phyloP scores from a whole-genome alignment of 2,888 invertebrate genomes.

The Drosophila stalkeri region DNA sequence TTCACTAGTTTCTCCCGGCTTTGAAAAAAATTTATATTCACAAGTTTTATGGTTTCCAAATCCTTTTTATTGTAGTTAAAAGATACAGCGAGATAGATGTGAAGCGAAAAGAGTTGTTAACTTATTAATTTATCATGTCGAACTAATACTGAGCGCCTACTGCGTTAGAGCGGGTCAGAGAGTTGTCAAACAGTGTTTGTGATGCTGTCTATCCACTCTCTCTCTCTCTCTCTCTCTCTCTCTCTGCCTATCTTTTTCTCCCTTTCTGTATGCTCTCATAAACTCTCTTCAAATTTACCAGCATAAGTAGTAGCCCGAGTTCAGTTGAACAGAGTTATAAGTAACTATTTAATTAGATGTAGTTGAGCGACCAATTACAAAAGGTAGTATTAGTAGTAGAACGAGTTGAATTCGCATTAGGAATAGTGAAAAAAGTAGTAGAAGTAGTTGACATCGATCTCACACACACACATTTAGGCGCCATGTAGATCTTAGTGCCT shows the following conservation, averaged over 20 bases:
- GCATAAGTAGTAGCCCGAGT: background rate
- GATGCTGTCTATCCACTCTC: background rate
- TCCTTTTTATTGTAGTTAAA: background rate
- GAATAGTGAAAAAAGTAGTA: background rate
- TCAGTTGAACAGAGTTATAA: background rate
- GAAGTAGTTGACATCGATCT: background rate
- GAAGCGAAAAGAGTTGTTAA: background rate
- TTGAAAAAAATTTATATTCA: background rate
- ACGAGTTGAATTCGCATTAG: background rate
- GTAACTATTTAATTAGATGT: too few species aligned
- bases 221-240: too few species aligned
- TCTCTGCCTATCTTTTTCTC: background rate
- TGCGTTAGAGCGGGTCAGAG: background rate
- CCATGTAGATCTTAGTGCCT: background rate
- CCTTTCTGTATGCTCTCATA: background rate
- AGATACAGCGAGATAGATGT: background rate
- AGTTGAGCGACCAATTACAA: too few species aligned
- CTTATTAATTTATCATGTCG: background rate
- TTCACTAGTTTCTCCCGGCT: background rate
- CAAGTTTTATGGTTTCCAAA: background rate
- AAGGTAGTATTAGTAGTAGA: background rate
- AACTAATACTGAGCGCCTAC: background rate
- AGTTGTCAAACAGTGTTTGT: background rate
- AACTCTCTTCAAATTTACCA: background rate
- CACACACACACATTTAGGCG: background rate